Percentiles rank a stretch among this genome's conserved stretches.
Conservation (phyloP, 2,888 invertebrate genomes). For the Microctonus brassicae region DNA sequence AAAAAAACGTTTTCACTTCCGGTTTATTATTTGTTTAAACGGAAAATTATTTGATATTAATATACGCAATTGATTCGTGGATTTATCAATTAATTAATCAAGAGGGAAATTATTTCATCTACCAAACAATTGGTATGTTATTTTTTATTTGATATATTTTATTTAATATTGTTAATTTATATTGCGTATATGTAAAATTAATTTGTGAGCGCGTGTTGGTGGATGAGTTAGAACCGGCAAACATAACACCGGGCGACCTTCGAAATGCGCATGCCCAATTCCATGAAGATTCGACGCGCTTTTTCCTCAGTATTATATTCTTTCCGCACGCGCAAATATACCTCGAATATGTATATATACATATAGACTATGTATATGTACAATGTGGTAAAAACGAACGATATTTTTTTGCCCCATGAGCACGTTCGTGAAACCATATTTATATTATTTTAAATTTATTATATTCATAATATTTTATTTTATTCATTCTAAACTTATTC, state of each 20-base stretch:
- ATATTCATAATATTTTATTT: not conserved
- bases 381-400: slow-evolving; percentile 6
- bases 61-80: not conserved
- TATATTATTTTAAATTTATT: not conserved
- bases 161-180: not conserved
- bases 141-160: not conserved
- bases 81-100: not conserved
- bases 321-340: slow-evolving; percentile 38
- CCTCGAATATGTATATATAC: too few relatives aligned
- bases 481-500: not conserved
- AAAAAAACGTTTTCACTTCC: not conserved
- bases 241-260: slow-evolving; percentile 29
- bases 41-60: not conserved
- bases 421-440: slow-evolving; percentile 13
- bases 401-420: slow-evolving; percentile 13
- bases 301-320: not conserved
- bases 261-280: slow-evolving; percentile 42
- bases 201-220: slow-evolving; percentile 10
- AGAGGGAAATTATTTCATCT: not conserved
- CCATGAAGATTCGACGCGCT: slow-evolving; percentile 30
- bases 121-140: not conserved
- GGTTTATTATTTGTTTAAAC: not conserved
- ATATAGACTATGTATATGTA: not conserved
- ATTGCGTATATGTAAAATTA: not conserved
- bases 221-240: slow-evolving; percentile 12